These are phyloP conservation scores for Alethe diademata DNA, from an alignment of 2,113 vertebrate species.

Conservation along the genomic window DNA sequence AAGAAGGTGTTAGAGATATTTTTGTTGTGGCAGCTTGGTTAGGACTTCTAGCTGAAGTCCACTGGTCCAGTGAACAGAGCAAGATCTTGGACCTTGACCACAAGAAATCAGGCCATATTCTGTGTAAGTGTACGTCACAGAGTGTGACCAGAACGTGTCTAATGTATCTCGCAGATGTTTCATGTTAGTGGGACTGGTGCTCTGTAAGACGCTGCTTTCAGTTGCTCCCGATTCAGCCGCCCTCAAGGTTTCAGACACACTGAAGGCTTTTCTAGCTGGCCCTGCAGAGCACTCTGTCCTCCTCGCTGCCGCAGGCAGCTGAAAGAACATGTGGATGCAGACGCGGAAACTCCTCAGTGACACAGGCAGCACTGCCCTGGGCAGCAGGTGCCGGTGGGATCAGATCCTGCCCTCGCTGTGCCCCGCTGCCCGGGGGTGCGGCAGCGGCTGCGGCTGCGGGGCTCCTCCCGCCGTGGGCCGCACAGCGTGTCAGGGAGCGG, in stretches of 20 bases:
- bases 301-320: background rate
- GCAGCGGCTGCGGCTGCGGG: accelerated
- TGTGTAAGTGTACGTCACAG: background rate
- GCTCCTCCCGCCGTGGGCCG: accelerated
- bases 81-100: background rate
- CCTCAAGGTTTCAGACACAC: background rate
- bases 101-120: background rate
- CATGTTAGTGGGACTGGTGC: background rate
- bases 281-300: background rate
- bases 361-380: accelerated
- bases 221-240: background rate
- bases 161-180: accelerated
- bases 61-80: background rate
- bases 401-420: accelerated
- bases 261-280: background rate
- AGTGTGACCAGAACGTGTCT: background rate
- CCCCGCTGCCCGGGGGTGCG: accelerated
- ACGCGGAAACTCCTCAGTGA: background rate
- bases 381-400: accelerated
- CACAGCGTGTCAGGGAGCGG: accelerated
- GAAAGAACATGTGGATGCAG: background rate
- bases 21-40: background rate
- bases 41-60: background rate
- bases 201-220: background rate
- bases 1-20: background rate